Conservation (phyloP, 1,140 invertebrate species). For the Laodelphax striatellus region DNA sequence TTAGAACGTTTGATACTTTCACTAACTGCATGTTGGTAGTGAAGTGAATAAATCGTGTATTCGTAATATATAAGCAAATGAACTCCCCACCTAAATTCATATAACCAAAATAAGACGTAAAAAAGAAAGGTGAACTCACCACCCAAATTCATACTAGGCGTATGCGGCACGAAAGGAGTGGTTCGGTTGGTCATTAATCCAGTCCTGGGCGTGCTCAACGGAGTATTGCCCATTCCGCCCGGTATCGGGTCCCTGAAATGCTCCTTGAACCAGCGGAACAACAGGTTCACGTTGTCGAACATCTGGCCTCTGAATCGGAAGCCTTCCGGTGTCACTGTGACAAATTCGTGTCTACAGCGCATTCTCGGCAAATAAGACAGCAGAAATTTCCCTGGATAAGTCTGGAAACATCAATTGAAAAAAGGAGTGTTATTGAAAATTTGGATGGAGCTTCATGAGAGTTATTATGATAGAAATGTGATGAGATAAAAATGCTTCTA, state of each 20-base stretch:
- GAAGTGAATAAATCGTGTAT: too few species aligned
- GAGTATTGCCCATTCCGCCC: constrained; percentile 40
- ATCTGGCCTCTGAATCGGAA: constrained; percentile 80
- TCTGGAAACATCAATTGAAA: constrained; percentile 32
- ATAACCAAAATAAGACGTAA: too few species aligned
- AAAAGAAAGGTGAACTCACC: too few species aligned
- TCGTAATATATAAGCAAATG: background rate
- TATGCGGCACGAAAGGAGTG: constrained; percentile 48
- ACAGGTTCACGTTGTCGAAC: constrained; percentile 69
- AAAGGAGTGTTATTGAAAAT: too few species aligned
- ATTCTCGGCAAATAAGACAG: constrained; percentile 84
- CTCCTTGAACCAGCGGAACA: constrained; percentile 96
- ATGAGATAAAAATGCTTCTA: too few species aligned
- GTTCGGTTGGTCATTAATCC: constrained; percentile 37
- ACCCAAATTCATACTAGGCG: constrained; percentile 45
- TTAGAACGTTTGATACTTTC: too few species aligned
- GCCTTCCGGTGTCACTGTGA: constrained; percentile 85
- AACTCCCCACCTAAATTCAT: too few species aligned
- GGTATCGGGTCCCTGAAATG: constrained; percentile 88
- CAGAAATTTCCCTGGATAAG: constrained; percentile 89
- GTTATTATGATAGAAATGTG: too few species aligned
- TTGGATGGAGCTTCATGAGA: too few species aligned
- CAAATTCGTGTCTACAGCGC: constrained; percentile 78
- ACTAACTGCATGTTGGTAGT: too few species aligned
- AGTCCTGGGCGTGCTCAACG: constrained; percentile 48